Conservation (phyloP, 2,797 vertebrate species). For the Delichon dasypus region DNA sequence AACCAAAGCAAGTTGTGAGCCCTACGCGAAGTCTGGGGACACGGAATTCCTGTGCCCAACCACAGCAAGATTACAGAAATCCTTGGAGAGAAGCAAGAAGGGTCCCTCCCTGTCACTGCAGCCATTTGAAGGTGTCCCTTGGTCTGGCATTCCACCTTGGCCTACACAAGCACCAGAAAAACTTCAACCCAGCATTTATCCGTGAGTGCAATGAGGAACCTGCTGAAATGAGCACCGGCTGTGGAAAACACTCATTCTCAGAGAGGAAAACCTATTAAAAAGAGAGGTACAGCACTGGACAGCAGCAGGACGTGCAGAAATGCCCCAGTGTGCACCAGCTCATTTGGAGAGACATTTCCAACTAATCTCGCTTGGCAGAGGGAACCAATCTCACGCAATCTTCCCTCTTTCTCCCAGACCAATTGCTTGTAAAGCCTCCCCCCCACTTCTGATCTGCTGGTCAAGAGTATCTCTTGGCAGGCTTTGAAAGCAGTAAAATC, state of each 20-base stretch:
- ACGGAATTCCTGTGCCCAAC: not conserved
- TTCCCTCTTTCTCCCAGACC: not conserved
- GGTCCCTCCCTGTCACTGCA: not conserved
- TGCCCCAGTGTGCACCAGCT: not conserved
- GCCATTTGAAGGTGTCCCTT: not conserved
- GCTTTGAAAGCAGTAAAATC: not conserved
- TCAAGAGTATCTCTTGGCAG: not conserved
- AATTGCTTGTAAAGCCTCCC: not conserved
- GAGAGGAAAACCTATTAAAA: not conserved
- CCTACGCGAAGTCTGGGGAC: not conserved
- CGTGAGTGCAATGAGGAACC: not conserved
- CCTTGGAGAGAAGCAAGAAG: not conserved
- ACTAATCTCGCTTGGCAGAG: not conserved
- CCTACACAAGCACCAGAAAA: fast-evolving
- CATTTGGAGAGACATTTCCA: not conserved
- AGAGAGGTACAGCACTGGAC: not conserved
- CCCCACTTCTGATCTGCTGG: not conserved
- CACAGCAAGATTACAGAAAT: not conserved
- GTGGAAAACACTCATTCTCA: not conserved
- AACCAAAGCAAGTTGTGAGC: not conserved
- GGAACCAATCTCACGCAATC: not conserved
- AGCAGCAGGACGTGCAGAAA: not conserved
- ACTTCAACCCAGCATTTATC: not conserved
- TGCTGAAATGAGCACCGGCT: not conserved
- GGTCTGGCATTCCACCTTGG: not conserved